Conservation (phyloP, 2,797 vertebrate genomes). For the Sebastes elongatus region DNA sequence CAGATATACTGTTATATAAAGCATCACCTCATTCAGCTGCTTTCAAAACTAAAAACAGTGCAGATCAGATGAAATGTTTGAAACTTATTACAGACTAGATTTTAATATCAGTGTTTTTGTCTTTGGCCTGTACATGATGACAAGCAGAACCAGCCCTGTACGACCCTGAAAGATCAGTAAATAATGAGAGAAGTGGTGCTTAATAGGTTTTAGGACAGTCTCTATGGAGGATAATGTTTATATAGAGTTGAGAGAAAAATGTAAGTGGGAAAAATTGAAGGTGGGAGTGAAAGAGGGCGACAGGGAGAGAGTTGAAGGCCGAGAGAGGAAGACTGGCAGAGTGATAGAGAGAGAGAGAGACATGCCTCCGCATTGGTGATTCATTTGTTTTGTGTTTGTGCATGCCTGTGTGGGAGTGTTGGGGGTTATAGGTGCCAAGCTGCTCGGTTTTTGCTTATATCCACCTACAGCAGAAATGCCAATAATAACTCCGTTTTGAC, state of each 20-base stretch:
- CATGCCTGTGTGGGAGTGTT: constrained; percentile 74
- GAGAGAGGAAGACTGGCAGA: constrained; percentile 53
- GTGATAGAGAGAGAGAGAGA: constrained; percentile 58
- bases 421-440: constrained; percentile 79
- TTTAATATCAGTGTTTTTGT: background rate
- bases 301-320: constrained; percentile 49
- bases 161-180: background rate
- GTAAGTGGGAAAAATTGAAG: constrained; percentile 48
- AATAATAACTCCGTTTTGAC: constrained; percentile 77
- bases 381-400: constrained; percentile 82
- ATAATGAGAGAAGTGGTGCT: constrained; percentile 20
- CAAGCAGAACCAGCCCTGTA: background rate
- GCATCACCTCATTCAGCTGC: background rate
- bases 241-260: constrained; percentile 39
- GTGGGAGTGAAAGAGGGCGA: constrained; percentile 61
- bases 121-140: background rate
- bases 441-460: constrained; percentile 74
- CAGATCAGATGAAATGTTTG: background rate
- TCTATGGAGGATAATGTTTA: constrained; percentile 31
- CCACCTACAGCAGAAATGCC: constrained; percentile 77
- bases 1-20: background rate
- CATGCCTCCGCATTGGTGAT: constrained; percentile 77
- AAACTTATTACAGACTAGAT: background rate
- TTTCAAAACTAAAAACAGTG: background rate
- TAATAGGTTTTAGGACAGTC: constrained; percentile 17